Evolutionary conservation across 1,140 invertebrate genomes (phyloP).

Genomic region (Drosophila ananassae): DNA sequence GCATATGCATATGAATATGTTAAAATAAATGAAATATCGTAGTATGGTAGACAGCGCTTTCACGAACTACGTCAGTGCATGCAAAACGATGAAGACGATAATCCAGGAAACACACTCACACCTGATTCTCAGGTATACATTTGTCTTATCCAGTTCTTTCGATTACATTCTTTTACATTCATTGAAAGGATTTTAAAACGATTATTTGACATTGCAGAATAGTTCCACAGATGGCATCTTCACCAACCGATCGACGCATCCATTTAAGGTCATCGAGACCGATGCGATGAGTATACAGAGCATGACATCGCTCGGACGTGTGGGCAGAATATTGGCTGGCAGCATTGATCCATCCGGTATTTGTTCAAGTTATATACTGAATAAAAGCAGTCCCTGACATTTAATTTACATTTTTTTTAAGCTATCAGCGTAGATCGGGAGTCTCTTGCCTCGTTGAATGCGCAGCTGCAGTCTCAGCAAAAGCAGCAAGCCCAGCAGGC

Average conservation of each 20-base stretch:
- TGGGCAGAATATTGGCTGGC: slow-evolving; percentile 90
- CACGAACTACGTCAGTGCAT: slow-evolving; percentile 92
- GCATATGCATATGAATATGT: slow-evolving; percentile 23
- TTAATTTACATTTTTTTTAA: slow-evolving; percentile 16
- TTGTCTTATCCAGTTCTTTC: slow-evolving; percentile 30
- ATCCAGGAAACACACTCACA: slow-evolving; percentile 87
- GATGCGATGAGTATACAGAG: slow-evolving; percentile 94
- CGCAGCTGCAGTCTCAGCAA: slow-evolving; percentile 54
- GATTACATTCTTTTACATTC: not conserved
- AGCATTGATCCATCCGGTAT: slow-evolving; percentile 85
- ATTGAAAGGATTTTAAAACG: not conserved
- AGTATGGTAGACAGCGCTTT: slow-evolving; percentile 88
- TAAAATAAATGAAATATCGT: slow-evolving; percentile 48
- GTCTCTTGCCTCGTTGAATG: slow-evolving; percentile 72
- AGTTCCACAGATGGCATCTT: slow-evolving; percentile 86
- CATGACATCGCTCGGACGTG: slow-evolving; percentile 92
- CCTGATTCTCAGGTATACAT: slow-evolving; percentile 91
- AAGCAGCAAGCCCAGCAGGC: slow-evolving; percentile 51
- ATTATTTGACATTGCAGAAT: slow-evolving; percentile 60
- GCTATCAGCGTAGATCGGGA: slow-evolving; percentile 80
- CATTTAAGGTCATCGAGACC: slow-evolving; percentile 92
- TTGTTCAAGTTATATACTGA: not conserved
- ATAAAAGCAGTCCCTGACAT: slow-evolving; percentile 24
- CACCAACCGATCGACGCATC: slow-evolving; percentile 87
- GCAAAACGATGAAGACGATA: slow-evolving; percentile 92